Evolutionary conservation across 2,888 invertebrate species (phyloP).

Genomic region (Eueremaeus valkanovi): DNA sequence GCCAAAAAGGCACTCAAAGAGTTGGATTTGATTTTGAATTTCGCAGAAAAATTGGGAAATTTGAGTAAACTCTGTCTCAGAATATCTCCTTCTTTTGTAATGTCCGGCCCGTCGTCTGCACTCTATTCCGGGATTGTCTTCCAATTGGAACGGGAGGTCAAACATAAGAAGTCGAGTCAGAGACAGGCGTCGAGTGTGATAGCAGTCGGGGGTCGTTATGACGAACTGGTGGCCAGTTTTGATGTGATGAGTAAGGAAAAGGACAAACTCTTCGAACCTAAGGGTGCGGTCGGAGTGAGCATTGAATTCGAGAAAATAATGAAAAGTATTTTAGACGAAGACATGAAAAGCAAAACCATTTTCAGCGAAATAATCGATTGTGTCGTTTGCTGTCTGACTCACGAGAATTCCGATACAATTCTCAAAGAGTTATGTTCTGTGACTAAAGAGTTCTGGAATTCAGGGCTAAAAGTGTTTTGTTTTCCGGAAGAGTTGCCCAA

Average conservation of each 20-base stretch:
- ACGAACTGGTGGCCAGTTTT: constrained; percentile 62
- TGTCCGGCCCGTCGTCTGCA: constrained; percentile 60
- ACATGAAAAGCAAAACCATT: constrained; percentile 54
- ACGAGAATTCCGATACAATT: constrained; percentile 51
- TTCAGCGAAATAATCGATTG: constrained; percentile 58
- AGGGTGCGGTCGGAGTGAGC: constrained; percentile 74
- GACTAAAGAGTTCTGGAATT: constrained; percentile 65
- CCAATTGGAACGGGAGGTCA: constrained; percentile 62
- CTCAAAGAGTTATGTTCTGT: constrained; percentile 58
- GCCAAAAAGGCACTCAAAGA: constrained; percentile 70
- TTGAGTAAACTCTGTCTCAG: constrained; percentile 58
- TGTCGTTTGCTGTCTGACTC: constrained; percentile 64
- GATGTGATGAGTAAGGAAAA: constrained; percentile 33
- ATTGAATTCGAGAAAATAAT: constrained; percentile 74
- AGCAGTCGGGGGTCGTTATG: constrained; percentile 86
- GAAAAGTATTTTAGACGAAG: constrained; percentile 58
- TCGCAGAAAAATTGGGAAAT: constrained; percentile 66
- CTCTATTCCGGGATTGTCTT: constrained; percentile 66
- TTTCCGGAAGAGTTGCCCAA: constrained; percentile 29
- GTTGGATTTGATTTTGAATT: constrained; percentile 66
- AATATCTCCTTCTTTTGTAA: constrained; percentile 60
- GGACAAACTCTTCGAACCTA: constrained; percentile 52
- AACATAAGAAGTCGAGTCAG: constrained; percentile 55
- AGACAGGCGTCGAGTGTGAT: constrained; percentile 64
- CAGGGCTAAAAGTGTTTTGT: constrained; percentile 57